Conservation (phyloP, 2,888 invertebrate species). For the Spodoptera exigua region DNA sequence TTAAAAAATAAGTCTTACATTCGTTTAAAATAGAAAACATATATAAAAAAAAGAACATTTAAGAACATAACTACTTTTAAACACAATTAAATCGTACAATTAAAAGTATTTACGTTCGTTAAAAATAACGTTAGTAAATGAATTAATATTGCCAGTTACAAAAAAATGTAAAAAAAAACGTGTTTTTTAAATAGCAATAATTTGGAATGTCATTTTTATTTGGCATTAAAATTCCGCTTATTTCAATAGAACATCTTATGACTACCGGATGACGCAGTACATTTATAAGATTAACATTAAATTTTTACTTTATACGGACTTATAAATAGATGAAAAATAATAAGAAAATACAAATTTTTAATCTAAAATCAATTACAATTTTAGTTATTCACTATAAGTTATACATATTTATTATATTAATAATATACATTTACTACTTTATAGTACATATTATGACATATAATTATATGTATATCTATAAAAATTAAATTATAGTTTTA, state of each 20-base stretch:
- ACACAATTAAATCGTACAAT: slow-evolving; percentile 6
- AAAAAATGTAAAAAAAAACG: slow-evolving; percentile 6
- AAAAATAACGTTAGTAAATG: slow-evolving; percentile 56
- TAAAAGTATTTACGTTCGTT: slow-evolving; percentile 19
- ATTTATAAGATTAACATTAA: slow-evolving; percentile 40
- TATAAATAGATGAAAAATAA: slow-evolving; percentile 21
- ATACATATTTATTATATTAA: slow-evolving; percentile 25
- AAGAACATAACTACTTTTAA: slow-evolving; percentile 15
- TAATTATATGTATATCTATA: not conserved
- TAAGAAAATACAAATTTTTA: slow-evolving; percentile 33
- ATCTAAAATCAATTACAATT: slow-evolving; percentile 36
- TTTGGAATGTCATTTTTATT: slow-evolving; percentile 57
- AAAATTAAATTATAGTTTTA: slow-evolving; percentile 10
- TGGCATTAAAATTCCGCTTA: slow-evolving; percentile 55
- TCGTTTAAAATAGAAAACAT: slow-evolving; percentile 38
- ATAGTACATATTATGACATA: slow-evolving; percentile 1
- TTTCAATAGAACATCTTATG: slow-evolving; percentile 40
- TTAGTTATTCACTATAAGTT: slow-evolving; percentile 25
- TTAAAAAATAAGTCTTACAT: slow-evolving; percentile 49
- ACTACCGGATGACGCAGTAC: slow-evolving; percentile 32
- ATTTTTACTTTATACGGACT: slow-evolving; percentile 31
- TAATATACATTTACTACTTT: slow-evolving; percentile 22
- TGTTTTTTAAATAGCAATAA: slow-evolving; percentile 34
- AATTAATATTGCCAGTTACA: slow-evolving; percentile 35
- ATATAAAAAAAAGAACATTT: slow-evolving; percentile 17